Evolutionary conservation across 2,888 invertebrate genomes (phyloP), one percentile per base, ranked within the genome.

Genomic region (Busseola fusca): DNA sequence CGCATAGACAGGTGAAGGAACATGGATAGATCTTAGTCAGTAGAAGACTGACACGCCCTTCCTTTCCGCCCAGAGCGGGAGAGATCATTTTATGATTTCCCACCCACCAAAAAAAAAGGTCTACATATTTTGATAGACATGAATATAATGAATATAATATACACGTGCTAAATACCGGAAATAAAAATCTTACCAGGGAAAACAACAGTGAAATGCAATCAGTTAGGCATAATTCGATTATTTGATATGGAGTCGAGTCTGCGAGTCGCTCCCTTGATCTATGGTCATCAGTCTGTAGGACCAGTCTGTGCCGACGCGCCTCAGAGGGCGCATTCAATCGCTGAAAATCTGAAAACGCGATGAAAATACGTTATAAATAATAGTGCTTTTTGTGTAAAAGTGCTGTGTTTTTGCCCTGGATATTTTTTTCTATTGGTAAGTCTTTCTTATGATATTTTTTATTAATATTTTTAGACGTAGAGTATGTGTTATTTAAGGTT

Each of bases 241-340:
- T 73, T 80, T 78, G 70, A n/a, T 42, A 69, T 64, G 69, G 59
- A 72, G 81, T 74, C 87, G 37, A 42, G 25, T 87, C 88, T 88
- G 78, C 71, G 72, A 78, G 58, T 30, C 64, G 57, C 70, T n/a
- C 50, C 70, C 60, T 76, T 87, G 82, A 82, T 91, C 91, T 91
- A 82, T 89, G 91, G 34, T 70, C 86, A 84, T 84, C 85, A 81
- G 72, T 83, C 76, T 78, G 76, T 83, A 81, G 79, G 74, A 83
- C 85, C 91, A 91, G 91, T 91, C 88, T 83, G 79, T 84, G 84
- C 79, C 86, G 84, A 82, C 76, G 76, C 87, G 86, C 76, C 84
- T 82, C 73, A 66, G 86, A 85, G 86, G 83, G 76, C 86, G 86
- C 86, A 87, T 85, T 87, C 81, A 80, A 72, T 74, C 78, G 72